Conservation (phyloP, 2,888 invertebrate genomes). For the Agelastica alni region DNA sequence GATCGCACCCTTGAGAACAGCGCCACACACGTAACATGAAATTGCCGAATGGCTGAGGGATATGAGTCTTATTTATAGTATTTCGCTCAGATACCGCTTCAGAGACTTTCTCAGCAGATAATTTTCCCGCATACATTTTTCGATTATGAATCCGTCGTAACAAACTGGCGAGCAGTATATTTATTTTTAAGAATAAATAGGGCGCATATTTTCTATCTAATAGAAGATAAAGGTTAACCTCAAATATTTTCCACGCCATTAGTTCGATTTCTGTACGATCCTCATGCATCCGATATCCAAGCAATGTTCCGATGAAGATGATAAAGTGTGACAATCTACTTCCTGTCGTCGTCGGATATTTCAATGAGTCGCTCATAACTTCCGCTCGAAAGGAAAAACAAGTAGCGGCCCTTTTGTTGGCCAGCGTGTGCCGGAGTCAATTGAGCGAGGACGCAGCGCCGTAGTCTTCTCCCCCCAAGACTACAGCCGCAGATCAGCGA, state of each 20-base stretch:
- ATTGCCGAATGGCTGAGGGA: no score
- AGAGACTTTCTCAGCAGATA: no score
- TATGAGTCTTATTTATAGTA: no score
- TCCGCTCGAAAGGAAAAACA: slow-evolving; percentile 50
- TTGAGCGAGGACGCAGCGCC: slow-evolving; percentile 50
- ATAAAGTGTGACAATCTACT: slow-evolving; percentile 49
- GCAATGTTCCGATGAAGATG: slow-evolving; percentile 43
- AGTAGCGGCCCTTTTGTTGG: slow-evolving; percentile 48
- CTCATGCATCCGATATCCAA: slow-evolving; percentile 30
- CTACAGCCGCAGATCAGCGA: slow-evolving; percentile 47
- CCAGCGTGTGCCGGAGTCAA: slow-evolving; percentile 51
- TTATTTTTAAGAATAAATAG: no score
- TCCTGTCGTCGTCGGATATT: slow-evolving; percentile 55
- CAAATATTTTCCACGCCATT: not conserved
- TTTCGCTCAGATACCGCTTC: no score
- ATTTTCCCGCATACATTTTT: no score
- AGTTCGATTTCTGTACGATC: slow-evolving; percentile 16
- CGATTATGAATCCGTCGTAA: no score
- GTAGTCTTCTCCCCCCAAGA: slow-evolving; percentile 13
- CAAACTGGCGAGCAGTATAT: no score
- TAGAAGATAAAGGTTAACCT: no score
- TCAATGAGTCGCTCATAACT: slow-evolving; percentile 57
- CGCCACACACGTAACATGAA: no score
- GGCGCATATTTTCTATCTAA: no score
- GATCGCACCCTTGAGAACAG: no score